phyloP scores from a whole-genome alignment of 1,140 invertebrate genomes.

The Drosophila asahinai region DNA sequence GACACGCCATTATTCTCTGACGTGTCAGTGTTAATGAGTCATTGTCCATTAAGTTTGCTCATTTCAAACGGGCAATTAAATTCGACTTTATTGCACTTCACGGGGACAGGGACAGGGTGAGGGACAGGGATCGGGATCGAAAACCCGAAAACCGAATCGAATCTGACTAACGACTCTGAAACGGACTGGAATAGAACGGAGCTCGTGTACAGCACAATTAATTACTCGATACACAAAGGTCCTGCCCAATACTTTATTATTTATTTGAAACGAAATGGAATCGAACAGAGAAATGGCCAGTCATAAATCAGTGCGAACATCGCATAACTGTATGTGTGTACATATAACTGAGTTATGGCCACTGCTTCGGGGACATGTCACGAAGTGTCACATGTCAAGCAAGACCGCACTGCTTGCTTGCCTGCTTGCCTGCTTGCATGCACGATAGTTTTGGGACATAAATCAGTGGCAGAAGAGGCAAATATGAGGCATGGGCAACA shows the following conservation, averaged over 20 bases:
- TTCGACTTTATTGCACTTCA: conserved; percentile 82
- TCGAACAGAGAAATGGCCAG: conserved; percentile 1
- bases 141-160: conserved; percentile 31
- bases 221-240: neutral
- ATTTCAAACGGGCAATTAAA: conserved; percentile 84
- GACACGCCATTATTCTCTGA: conserved; percentile 82
- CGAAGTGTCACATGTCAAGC: conserved; percentile 64
- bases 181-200: conserved; percentile 9
- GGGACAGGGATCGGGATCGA: conserved; percentile 19
- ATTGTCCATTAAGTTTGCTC: conserved; percentile 84
- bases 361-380: conserved; percentile 40
- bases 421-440: neutral
- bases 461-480: conserved; percentile 60
- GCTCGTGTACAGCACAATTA: neutral
- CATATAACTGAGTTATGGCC: conserved; percentile 23
- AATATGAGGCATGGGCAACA: conserved; percentile 72
- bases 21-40: conserved; percentile 84
- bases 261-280: conserved; percentile 5
- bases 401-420: conserved; percentile 4
- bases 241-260: conserved; percentile 11
- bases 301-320: conserved; percentile 34
- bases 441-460: conserved; percentile 44
- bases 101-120: neutral
- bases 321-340: neutral
- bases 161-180: conserved; percentile 30